phyloP scores from a whole-genome alignment of 2,888 invertebrate species.

The Metallyticus violacea region DNA sequence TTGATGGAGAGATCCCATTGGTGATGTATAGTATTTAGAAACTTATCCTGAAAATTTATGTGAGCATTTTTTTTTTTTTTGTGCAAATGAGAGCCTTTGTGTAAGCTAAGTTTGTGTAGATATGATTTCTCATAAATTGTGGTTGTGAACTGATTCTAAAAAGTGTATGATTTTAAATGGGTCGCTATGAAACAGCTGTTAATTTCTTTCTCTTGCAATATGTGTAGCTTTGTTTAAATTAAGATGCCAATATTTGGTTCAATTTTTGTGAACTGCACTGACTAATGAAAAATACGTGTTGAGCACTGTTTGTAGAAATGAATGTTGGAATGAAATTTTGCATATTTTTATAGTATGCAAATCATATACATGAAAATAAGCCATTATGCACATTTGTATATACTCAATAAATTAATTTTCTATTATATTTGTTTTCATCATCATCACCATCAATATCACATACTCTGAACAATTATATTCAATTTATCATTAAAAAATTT shows the following conservation, averaged over 20 bases:
- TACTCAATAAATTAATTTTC: conserved; percentile 17
- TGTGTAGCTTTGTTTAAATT: not conserved
- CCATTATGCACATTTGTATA: not conserved
- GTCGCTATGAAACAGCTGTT: not conserved
- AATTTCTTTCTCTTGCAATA: not conserved
- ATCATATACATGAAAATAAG: not conserved
- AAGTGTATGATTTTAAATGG: not conserved
- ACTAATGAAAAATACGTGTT: not conserved
- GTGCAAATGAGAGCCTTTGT: not conserved
- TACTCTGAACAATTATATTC: not conserved
- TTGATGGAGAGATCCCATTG: not conserved
- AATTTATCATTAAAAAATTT: not conserved
- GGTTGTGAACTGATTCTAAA: conserved; percentile 7
- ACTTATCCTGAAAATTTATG: not conserved
- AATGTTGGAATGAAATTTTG: not conserved
- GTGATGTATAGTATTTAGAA: not conserved
- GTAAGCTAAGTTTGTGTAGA: not conserved
- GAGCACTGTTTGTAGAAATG: not conserved
- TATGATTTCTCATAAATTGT: not conserved
- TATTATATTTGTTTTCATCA: not conserved
- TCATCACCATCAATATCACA: not conserved
- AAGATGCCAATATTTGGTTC: not conserved
- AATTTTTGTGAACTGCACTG: not conserved
- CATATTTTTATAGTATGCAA: not conserved
- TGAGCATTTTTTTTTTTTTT: not conserved